Evolutionary conservation across 2,888 invertebrate genomes (phyloP).

Genomic region (Caenorhabditis sp.): DNA sequence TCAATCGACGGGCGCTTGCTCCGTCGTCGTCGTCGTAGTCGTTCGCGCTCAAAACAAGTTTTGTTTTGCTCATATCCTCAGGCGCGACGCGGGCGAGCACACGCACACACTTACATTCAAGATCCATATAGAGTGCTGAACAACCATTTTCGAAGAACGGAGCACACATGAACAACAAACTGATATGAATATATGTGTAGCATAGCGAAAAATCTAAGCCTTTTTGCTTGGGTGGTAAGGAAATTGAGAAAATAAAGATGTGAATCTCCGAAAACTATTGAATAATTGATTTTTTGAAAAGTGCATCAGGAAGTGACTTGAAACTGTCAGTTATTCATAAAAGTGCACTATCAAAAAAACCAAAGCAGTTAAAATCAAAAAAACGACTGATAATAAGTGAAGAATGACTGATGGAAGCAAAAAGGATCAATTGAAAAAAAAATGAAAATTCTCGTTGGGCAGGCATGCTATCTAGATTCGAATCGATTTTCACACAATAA

Average conservation of each 20-base stretch:
- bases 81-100: slow-evolving; percentile 54
- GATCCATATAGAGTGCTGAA: slow-evolving; percentile 58
- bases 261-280: not conserved
- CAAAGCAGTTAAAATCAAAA: not conserved
- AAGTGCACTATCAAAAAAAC: slow-evolving; percentile 19
- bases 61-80: slow-evolving; percentile 61
- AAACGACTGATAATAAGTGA: not conserved
- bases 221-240: not conserved
- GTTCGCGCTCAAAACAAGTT: slow-evolving; percentile 61
- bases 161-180: slow-evolving; percentile 35
- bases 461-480: no score
- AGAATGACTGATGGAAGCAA: not conserved
- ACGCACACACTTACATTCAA: slow-evolving; percentile 58
- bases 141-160: slow-evolving; percentile 40
- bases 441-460: not conserved
- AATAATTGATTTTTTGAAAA: not conserved
- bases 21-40: slow-evolving; percentile 51
- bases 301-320: slow-evolving; percentile 2
- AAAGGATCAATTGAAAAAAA: no score
- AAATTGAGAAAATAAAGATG: not conserved
- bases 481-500: no score
- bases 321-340: not conserved
- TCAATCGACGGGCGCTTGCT: slow-evolving; percentile 56
- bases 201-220: slow-evolving; percentile 30
- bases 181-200: slow-evolving; percentile 25